Base-by-base conservation (phyloP, 2,888 invertebrate species). In the Eugnorisma glareosa region DNA sequence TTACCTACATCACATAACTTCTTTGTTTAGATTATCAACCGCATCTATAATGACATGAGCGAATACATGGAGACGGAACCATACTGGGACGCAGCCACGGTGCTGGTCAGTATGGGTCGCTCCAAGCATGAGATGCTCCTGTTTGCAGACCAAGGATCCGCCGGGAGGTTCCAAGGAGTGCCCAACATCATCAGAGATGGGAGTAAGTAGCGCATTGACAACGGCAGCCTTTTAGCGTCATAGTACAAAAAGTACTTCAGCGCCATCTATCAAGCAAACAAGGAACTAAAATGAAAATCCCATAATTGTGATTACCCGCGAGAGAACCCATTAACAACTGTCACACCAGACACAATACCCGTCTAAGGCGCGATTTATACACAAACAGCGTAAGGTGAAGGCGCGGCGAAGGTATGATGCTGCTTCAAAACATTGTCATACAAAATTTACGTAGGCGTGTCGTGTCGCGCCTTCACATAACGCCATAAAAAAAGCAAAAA, bases 11-110 rank as follows among this genome's bases (percentile, higher is more conserved):
- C 21, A n/a, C 8, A 31, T 43, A 10, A 51, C 18, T n/a, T 18
- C 28, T 81, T 66, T 81, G 0, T 82, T 15, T 37, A 96, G 96
- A 91, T 91, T 21, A 86, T 92, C 11, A 91, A 89, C n/a, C 90
- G 95, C 0, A 80, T 95, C 57, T 93, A 90, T 88, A 88, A 92
- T 57, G 96, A 95, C 48, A 96, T 96, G 95, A 76, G 87, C 24
- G 94, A 95, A 6, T 95, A 95, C 71, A 48, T 96, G 72, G 93
- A 93, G 66, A 79, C 84, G 6, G 93, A 95, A 84, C 96, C 96
- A 0, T 88, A 88, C 7, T 96, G 96, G 96, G 91, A 92, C 1
- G 94, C 94, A 0, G 96, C 96, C 0, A 91, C 93, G 0, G 81
- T 96, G 18, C 84, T 91, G 69, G 81, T 93, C 59, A 88, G 88